These are phyloP conservation scores for Macroramphosus scolopax DNA, from an alignment of 2,797 vertebrate genomes.

Conservation along the genomic window DNA sequence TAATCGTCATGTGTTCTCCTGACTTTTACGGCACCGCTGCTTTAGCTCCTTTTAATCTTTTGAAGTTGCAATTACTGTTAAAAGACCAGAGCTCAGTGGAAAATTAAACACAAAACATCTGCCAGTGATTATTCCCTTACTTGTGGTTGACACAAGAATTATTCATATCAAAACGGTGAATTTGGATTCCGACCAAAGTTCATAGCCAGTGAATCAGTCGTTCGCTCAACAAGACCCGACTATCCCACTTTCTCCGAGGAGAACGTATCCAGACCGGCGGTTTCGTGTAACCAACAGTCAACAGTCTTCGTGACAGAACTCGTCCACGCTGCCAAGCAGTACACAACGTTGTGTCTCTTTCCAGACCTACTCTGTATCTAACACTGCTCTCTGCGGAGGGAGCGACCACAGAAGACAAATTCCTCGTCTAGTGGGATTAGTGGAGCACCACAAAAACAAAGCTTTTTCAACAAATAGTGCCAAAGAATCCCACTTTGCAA, in stretches of 20 bases:
- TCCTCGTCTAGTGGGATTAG: slow-evolving; percentile 14
- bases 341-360: slow-evolving; percentile 1
- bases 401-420: slow-evolving; percentile 1
- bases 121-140: slow-evolving; percentile 9
- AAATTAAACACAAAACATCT: too few relatives aligned
- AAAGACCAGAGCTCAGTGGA: too few relatives aligned
- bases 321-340: slow-evolving; percentile 5
- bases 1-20: too few relatives aligned
- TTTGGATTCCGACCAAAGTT: slow-evolving; percentile 5
- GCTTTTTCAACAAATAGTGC: not conserved
- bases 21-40: too few relatives aligned
- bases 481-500: slow-evolving; percentile 2
- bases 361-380: slow-evolving; percentile 5
- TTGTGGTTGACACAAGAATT: not conserved
- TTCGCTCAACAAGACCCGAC: not conserved
- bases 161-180: slow-evolving; percentile 13
- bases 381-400: not conserved
- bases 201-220: not conserved
- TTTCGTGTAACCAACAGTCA: not conserved
- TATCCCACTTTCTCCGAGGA: not conserved
- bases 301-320: slow-evolving; percentile 5
- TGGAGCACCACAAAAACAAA: slow-evolving; percentile 6
- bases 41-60: slow-evolving; percentile 18
- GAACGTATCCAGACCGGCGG: not conserved
- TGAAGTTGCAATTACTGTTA: too few relatives aligned